Base-by-base conservation (phyloP, 1,140 invertebrate genomes). In the Eciton burchellii region DNA sequence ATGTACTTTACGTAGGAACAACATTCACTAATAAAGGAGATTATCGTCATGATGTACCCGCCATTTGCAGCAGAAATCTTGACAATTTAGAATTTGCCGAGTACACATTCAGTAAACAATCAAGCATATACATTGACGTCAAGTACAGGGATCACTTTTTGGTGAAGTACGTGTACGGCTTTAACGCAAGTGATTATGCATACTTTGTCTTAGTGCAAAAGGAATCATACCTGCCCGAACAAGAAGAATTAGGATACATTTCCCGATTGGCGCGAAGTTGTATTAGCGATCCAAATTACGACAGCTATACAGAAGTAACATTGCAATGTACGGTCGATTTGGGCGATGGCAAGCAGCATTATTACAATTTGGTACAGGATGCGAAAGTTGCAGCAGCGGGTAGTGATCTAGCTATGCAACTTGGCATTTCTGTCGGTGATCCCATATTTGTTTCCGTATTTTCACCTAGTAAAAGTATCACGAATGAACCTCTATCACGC, bases 121-220 rank as follows among this genome's bases (percentile, higher is more conserved):
- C 98, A 35, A 95, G 96, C 59, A 95, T 98, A n/a, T 96, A 96
- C 85, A 98, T 99, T 79, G 98, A 99, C 94, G 98, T 98, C 12
- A 98, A 98, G 91, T 98, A 98, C 92, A 96, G 98, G 76, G 98
- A 99, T 94, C 98, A 98, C 91, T 99, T 98, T 94, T 94, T 99
- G 8, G 98, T 99, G 24, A 96, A 98, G 90, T 99, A 99, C 93
- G 96, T 99, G 1, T 99, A 99, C 94, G 98, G 98, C 12, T 99
- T 99, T 91, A 98, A 98, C 93, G 97, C 98, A 1, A 98, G 97
- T 89, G 97, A 98, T 82, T 99, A 98, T 94, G 98, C 98, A 3
- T 99, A 99, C 92, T 99, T 99, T 94, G 96, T 99, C 14, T 96
- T 99, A 54, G 98, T 99, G 24, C 99, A 99, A 93, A 98, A 98